phyloP scores from a whole-genome alignment of 37 sponge, comb jelly and placozoan species.

The Cladorhizidae sp. region DNA sequence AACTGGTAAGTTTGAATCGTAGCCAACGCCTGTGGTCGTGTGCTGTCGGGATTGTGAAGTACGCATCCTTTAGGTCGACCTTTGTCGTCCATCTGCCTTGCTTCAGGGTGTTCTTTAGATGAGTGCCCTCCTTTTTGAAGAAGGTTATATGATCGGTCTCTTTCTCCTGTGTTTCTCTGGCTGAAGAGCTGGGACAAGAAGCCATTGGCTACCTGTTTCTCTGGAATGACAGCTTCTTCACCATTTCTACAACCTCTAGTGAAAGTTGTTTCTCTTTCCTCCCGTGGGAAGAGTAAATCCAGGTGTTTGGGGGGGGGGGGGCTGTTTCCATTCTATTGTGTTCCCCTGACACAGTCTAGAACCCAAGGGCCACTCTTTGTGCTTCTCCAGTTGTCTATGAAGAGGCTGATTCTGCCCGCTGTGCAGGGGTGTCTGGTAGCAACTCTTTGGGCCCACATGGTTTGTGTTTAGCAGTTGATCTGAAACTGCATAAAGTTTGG shows the following conservation, averaged over 20 bases:
- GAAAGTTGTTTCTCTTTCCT: background rate
- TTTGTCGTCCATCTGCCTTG: constrained; percentile 29
- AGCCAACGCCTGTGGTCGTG: constrained; percentile 15
- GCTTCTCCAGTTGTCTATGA: constrained; percentile 14
- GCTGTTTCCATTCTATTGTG: constrained; percentile 7
- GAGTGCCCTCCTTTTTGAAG: constrained; percentile 44
- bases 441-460: background rate
- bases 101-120: constrained; percentile 21
- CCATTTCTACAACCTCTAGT: background rate
- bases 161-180: constrained; percentile 17
- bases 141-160: constrained; percentile 41
- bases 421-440: background rate
- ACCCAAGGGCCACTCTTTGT: constrained; percentile 30
- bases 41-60: constrained; percentile 15
- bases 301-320: background rate
- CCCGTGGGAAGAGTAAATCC: background rate
- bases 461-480: background rate
- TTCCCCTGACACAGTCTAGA: constrained; percentile 15
- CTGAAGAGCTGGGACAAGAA: constrained; percentile 26
- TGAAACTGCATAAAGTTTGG: background rate
- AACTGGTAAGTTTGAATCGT: constrained; percentile 24
- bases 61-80: constrained; percentile 58
- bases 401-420: constrained; percentile 17
- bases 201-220: background rate
- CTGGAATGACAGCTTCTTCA: background rate